Evolutionary conservation across 2,797 vertebrate genomes (phyloP), one percentile per base, ranked within the genome.

Genomic region (Thunnus albacares): DNA sequence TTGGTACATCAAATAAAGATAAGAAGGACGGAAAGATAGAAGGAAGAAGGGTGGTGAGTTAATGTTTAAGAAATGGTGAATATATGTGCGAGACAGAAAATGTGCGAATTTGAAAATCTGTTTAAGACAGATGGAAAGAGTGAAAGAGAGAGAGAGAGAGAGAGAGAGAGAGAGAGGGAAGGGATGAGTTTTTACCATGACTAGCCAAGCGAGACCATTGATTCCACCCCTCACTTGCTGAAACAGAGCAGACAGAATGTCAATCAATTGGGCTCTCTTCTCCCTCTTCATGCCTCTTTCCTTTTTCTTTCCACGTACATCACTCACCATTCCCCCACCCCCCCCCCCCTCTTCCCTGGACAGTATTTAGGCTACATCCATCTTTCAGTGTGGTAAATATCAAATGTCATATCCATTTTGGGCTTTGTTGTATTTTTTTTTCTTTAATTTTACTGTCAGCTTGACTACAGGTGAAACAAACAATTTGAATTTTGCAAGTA

Each of bases 121-220:
- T 77, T 79, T 72, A 52, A 66, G 63, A 65, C 72, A 59, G 35
- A 75, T 66, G 69, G 22, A 77, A 43, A 41, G 56, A 65, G 64
- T 17, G 56, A 58, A 66, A 11, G 8, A 17, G 47, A 49, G 58
- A 43, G 26, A 14, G 69, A 43, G 15, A 63, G 70, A 26, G 38
- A 41, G 53, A 63, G 63, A 9, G 9, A 22, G 45, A 47, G 58
- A 41, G 26, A 15, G 64, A 43, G 17, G 57, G 71, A 26, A 53
- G 56, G 59, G 64, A 64, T 75, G 47, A 71, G 61, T 60, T 78
- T 84, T 77, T 74, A 55, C 49, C 73, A 83, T 77, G 81, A 67
- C 49, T 69, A 78, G 64, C 71, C 87, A 81, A 82, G 88, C 73
- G 51, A 63, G 62, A 82, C 91, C 77, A 87, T 84, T 79, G 87